Conservation (phyloP, 1,140 invertebrate species). For the Brachionus koreanus region DNA sequence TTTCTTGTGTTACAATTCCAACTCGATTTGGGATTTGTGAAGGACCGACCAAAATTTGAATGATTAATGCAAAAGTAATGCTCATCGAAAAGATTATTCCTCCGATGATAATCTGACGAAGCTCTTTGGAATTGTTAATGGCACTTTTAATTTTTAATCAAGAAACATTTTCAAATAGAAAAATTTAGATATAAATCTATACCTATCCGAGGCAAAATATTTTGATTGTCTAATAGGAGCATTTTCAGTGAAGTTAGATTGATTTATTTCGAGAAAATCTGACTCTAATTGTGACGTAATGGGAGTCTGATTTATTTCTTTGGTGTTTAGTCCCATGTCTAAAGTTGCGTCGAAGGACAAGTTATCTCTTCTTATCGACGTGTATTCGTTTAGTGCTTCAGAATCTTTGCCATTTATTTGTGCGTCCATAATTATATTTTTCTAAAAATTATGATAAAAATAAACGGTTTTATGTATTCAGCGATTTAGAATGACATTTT, state of each 20-base stretch:
- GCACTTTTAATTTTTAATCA: not conserved
- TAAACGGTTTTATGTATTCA: too few relatives aligned
- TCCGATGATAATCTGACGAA: conserved; percentile 3
- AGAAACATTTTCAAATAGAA: not conserved
- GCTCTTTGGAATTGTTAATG: conserved; percentile 3
- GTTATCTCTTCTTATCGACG: conserved; percentile 8
- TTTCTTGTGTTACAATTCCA: conserved; percentile 36
- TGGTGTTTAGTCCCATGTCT: not conserved
- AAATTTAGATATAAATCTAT: not conserved
- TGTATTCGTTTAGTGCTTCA: not conserved
- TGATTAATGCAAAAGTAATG: conserved; percentile 35
- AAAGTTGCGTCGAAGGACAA: not conserved
- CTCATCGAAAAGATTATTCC: conserved; percentile 10
- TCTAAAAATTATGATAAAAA: not conserved
- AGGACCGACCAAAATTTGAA: conserved; percentile 33
- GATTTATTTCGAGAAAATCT: conserved; percentile 9
- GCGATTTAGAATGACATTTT: too few relatives aligned
- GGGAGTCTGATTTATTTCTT: not conserved
- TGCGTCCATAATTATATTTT: not conserved
- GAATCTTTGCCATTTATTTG: not conserved
- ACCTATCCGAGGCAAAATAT: conserved; percentile 39
- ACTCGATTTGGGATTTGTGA: conserved; percentile 16
- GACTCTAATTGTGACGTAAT: not conserved
- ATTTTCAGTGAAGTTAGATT: not conserved
- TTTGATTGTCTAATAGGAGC: conserved; percentile 33